Evolutionary conservation across 1,140 invertebrate genomes (phyloP).

Genomic region (Portunus trituberculatus): DNA sequence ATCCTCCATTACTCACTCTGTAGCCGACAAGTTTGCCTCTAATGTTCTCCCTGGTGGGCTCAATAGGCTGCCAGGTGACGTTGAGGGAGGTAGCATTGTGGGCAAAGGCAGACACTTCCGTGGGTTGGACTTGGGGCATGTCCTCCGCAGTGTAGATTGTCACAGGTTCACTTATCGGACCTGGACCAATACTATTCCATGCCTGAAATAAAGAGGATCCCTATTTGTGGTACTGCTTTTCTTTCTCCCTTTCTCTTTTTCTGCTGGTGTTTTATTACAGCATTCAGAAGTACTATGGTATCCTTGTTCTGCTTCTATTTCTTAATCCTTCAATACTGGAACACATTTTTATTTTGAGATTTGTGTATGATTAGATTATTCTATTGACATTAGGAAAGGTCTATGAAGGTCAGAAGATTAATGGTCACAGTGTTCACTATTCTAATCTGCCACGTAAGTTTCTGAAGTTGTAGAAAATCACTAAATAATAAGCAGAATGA

Average conservation of each 20-base stretch:
- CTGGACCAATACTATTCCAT: slow-evolving; percentile 90
- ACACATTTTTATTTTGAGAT: no score
- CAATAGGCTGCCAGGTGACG: slow-evolving; percentile 94
- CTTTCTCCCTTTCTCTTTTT: neutral
- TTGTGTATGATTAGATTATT: no score
- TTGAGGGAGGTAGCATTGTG: slow-evolving; percentile 96
- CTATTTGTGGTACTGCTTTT: neutral
- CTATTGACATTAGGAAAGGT: no score
- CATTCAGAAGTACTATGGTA: no score
- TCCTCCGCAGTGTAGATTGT: slow-evolving; percentile 96
- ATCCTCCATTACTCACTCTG: slow-evolving; percentile 83
- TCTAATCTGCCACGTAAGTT: no score
- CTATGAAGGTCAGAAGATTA: no score
- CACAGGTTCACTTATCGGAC: slow-evolving; percentile 89
- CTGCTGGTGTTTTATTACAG: neutral
- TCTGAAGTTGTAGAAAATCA: no score
- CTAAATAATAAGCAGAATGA: no score
- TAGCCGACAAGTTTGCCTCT: slow-evolving; percentile 95
- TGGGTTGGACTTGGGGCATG: slow-evolving; percentile 95
- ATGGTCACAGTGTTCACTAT: no score
- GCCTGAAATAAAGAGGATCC: slow-evolving; percentile 82
- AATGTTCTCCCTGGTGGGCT: slow-evolving; percentile 90
- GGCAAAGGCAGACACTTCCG: slow-evolving; percentile 87
- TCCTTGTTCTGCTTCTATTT: no score
- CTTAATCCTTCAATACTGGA: no score